A percentile compares a stretch with the other conserved stretches of the same genome.
Conservation (phyloP, 2,888 invertebrate genomes). For the Cryptops parisi region DNA sequence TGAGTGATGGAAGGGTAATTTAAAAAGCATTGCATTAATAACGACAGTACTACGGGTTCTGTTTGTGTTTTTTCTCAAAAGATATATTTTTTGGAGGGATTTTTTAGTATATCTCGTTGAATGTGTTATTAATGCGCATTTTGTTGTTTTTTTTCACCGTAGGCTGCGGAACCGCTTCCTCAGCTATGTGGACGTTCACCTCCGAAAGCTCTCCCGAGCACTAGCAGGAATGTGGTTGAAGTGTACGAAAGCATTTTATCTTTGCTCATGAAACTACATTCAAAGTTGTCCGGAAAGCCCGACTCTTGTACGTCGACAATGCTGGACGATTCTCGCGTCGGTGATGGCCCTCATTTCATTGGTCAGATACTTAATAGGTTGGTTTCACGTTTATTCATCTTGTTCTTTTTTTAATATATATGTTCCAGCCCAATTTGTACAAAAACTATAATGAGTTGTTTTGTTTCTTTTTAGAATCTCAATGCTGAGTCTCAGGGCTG, state of each 20-base stretch:
- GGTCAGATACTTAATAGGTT: conserved; percentile 55
- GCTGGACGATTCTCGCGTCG: conserved; percentile 37
- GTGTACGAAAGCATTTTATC: conserved; percentile 61
- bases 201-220: conserved; percentile 10
- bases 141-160: not conserved
- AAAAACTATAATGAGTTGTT: not conserved
- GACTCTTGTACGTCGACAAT: conserved; percentile 51
- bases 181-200: conserved; percentile 5
- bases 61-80: no score
- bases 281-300: conserved; percentile 63
- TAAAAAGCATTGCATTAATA: no score
- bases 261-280: conserved; percentile 72
- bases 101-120: no score
- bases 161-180: conserved; percentile 1
- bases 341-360: conserved; percentile 80
- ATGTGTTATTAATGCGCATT: not conserved
- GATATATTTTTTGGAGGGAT: no score
- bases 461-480: no score
- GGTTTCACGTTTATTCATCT: not conserved
- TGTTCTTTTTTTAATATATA: no score
- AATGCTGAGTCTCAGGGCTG: conserved; percentile 10
- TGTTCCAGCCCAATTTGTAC: not conserved
- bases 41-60: no score
- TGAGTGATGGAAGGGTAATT: no score
- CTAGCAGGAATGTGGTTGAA: conserved; percentile 13